Conservation (phyloP, 1,140 invertebrate genomes). For the Ladona fulva region DNA sequence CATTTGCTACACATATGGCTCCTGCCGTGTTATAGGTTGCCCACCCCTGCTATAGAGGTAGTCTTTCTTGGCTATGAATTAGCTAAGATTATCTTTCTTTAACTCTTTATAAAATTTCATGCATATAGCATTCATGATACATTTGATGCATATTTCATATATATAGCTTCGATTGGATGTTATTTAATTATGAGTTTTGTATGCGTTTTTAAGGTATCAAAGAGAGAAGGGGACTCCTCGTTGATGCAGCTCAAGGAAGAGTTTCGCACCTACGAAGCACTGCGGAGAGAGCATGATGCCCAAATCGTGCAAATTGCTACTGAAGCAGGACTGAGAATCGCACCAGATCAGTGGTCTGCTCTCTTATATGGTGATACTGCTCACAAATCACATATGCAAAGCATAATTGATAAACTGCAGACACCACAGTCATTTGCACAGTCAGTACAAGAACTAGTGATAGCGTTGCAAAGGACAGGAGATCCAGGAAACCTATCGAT, state of each 20-base stretch:
- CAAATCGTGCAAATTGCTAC: constrained; percentile 97
- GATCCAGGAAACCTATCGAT: constrained; percentile 74
- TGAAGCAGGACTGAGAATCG: constrained; percentile 91
- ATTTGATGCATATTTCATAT: too few relatives aligned
- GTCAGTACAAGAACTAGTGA: constrained; percentile 84
- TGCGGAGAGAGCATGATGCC: constrained; percentile 93
- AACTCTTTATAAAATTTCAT: too few relatives aligned
- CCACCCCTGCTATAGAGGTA: too few relatives aligned
- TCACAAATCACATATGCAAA: constrained; percentile 98
- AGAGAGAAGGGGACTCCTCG: constrained; percentile 94
- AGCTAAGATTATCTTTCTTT: too few relatives aligned
- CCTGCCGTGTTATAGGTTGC: too few relatives aligned
- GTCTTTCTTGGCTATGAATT: too few relatives aligned
- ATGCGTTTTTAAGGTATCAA: constrained; percentile 63
- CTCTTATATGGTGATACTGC: constrained; percentile 88
- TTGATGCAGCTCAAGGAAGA: constrained; percentile 98
- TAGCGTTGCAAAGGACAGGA: constrained; percentile 81
- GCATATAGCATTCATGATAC: too few relatives aligned
- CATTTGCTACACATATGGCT: too few relatives aligned
- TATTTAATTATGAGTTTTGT: neutral
- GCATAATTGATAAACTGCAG: constrained; percentile 91
- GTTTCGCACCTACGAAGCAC: constrained; percentile 86
- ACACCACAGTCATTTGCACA: constrained; percentile 85
- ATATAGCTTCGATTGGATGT: too few relatives aligned
- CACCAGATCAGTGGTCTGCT: constrained; percentile 97